Base-by-base conservation (phyloP, 2,797 vertebrate genomes). In the Enteromius anoplus region DNA sequence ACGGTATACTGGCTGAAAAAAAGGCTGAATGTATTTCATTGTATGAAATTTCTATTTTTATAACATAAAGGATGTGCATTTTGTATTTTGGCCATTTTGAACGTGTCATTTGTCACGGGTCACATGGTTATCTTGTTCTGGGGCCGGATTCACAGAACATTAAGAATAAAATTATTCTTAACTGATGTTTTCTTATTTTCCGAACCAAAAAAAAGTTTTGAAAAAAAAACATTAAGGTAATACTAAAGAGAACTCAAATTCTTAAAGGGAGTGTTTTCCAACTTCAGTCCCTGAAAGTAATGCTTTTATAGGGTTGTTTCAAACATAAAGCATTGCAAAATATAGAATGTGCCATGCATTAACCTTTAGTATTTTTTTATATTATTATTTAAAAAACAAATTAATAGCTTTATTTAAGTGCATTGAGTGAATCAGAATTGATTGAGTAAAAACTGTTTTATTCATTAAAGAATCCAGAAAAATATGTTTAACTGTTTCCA, bases 21-120 rank as follows among this genome's bases (percentile, higher is more conserved):
- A 90, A 65, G 66, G 69, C 84, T 88, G 82, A 91, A 91, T 89
- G 85, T 91, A 90, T 87, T 90, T 86, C 88, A 26, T 85, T 88
- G 90, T 86, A 88, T 91, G 87, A 95, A 93, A 94, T 93, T 77
- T 95, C 88, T 95, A 95, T 95, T 95, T 95, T 95, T 95, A 47
- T 95, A 94, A 91, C 76, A 90, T 90, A 89, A 88, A 82, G 66
- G 86, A 78, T 89, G 86, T 86, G 79, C 60, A 87, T 80, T 87
- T 85, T 89, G 83, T 87, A 86, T 84, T 88, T 89, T 90, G 82
- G 19, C 75, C 65, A 82, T 88, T 89, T 87, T 66, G 70, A 87
- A 69, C 42, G 75, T 58, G 64, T 79, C 87, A 71, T 86, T 81
- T 88, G 12, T 69, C 23, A 77, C 19, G 53, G 9, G 11, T 1